Evolutionary conservation across 1,140 invertebrate genomes (phyloP).

Genomic region (Papilio machaon): DNA sequence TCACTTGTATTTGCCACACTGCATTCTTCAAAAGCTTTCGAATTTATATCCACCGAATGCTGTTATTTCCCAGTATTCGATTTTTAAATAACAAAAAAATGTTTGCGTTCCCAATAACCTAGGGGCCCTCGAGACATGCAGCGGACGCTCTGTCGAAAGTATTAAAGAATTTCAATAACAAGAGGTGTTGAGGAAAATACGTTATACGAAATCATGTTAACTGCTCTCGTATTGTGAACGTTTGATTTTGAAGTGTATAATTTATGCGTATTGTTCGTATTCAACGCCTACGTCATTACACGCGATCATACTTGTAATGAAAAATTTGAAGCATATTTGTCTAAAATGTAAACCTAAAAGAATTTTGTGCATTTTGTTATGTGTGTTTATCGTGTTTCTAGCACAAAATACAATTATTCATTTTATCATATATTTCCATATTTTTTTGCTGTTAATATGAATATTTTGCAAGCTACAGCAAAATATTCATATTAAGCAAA

Average conservation of each 20-base stretch:
- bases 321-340: not conserved
- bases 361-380: too few species aligned
- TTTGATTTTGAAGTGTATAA: constrained; percentile 16
- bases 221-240: constrained; percentile 5
- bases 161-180: constrained; percentile 19
- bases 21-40: constrained; percentile 3
- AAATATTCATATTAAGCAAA: not conserved
- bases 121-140: not conserved
- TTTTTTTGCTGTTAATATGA: too few species aligned
- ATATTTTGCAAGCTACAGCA: too few species aligned
- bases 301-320: not conserved
- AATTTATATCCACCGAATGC: not conserved
- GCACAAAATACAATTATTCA: too few species aligned
- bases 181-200: constrained; percentile 7
- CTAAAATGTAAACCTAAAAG: not conserved
- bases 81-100: constrained; percentile 20
- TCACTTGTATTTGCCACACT: constrained; percentile 7
- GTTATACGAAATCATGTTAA: constrained; percentile 5
- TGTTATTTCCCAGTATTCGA: constrained; percentile 23
- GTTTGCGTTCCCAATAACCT: constrained; percentile 14
- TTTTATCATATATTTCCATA: too few species aligned
- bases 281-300: not conserved
- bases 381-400: too few species aligned
- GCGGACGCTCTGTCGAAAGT: not conserved
- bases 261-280: constrained; percentile 14